Percentiles rank a stretch among this genome's conserved stretches.
Conservation (phyloP, 2,888 invertebrate species). For the Diplolepis rosae region DNA sequence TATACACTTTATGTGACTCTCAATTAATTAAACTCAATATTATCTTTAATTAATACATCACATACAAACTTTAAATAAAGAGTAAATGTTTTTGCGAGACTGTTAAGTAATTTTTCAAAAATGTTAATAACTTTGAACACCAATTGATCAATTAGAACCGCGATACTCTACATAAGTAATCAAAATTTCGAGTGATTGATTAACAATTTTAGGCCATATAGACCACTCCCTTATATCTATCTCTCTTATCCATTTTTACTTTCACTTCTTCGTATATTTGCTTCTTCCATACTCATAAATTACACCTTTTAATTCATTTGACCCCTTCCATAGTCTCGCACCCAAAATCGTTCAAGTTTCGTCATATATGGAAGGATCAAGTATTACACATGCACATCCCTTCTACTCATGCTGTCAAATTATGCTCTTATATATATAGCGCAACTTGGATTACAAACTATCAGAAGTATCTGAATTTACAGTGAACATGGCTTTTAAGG, state of each 20-base stretch:
- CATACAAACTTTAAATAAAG: too few species aligned
- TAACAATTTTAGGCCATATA: background rate
- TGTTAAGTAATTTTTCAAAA: too few species aligned
- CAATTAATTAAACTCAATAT: too few species aligned
- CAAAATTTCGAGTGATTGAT: background rate
- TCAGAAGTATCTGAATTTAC: conserved; percentile 37
- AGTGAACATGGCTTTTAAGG: conserved; percentile 63
- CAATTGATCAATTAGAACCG: background rate
- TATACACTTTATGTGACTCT: too few species aligned
- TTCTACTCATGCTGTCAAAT: background rate
- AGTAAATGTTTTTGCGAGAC: too few species aligned
- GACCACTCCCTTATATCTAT: background rate
- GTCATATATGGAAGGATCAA: background rate
- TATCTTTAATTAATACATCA: too few species aligned
- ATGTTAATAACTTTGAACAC: too few species aligned
- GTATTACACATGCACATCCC: background rate
- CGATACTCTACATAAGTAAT: background rate
- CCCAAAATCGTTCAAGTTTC: background rate
- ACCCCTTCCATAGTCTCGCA: background rate
- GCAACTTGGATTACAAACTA: background rate
- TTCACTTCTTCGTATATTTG: background rate
- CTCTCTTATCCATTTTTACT: background rate
- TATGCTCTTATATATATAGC: background rate
- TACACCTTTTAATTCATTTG: background rate
- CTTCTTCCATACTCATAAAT: background rate